Evolutionary conservation across 1,140 invertebrate genomes (phyloP).

Genomic region (Cydia splendana): DNA sequence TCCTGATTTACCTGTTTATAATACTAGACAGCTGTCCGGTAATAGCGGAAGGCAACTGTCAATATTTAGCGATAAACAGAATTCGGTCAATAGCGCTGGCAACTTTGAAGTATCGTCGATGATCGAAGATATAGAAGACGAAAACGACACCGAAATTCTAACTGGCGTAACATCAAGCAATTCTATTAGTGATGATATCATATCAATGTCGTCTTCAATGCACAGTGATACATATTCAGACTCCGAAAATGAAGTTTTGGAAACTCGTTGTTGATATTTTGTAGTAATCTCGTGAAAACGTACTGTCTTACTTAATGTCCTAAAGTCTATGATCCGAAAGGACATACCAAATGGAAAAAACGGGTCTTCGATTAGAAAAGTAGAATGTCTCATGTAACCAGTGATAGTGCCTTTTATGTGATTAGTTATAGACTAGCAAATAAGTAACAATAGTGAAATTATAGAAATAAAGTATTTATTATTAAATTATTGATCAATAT

Average conservation of each 20-base stretch:
- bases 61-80: background rate
- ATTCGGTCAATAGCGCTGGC: background rate
- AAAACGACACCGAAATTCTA: background rate
- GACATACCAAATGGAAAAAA: background rate
- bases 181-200: constrained; percentile 13
- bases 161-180: constrained; percentile 24
- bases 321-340: background rate
- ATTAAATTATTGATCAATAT: background rate
- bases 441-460: background rate
- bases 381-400: constrained; percentile 16
- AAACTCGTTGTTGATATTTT: constrained; percentile 49
- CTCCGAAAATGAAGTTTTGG: constrained; percentile 48
- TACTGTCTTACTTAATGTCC: background rate
- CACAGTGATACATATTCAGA: background rate
- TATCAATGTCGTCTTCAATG: background rate
- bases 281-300: constrained; percentile 23
- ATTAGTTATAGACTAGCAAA: background rate
- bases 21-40: constrained; percentile 29
- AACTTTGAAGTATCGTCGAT: constrained; percentile 12
- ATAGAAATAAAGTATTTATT: background rate
- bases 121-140: constrained; percentile 2
- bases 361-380: constrained; percentile 25
- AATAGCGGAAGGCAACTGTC: background rate
- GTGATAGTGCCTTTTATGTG: background rate
- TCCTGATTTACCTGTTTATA: constrained; percentile 34